Conservation (phyloP, 1,140 invertebrate genomes). For the Carposina sasakii region DNA sequence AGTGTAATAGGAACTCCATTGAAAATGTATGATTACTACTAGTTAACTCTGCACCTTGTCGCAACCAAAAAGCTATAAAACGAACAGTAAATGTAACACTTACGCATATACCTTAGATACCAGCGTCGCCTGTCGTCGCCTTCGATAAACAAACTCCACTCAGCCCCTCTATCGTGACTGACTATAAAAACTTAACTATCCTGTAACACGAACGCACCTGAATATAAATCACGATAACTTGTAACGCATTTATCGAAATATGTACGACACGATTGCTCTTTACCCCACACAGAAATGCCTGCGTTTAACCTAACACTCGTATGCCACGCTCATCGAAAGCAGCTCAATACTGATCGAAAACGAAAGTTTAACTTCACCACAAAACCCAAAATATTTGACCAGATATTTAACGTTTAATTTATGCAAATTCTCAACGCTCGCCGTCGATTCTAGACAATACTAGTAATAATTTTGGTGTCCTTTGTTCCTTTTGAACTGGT, state of each 20-base stretch:
- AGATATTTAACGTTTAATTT: constrained; percentile 37
- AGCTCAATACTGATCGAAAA: constrained; percentile 29
- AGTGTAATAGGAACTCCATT: too few relatives aligned
- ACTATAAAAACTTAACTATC: constrained; percentile 67
- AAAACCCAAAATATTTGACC: constrained; percentile 61
- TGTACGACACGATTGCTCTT: constrained; percentile 58
- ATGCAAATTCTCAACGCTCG: constrained; percentile 50
- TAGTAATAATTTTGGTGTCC: constrained; percentile 29
- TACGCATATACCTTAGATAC: constrained; percentile 53
- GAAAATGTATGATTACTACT: too few relatives aligned
- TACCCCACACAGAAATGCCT: constrained; percentile 24
- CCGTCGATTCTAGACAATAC: constrained; percentile 33
- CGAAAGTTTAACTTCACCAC: constrained; percentile 56
- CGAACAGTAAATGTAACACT: constrained; percentile 58
- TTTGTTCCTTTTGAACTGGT: constrained; percentile 37
- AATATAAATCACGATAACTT: constrained; percentile 61
- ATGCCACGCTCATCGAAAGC: constrained; percentile 33
- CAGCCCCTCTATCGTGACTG: constrained; percentile 55
- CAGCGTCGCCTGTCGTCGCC: constrained; percentile 57
- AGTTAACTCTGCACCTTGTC: too few relatives aligned
- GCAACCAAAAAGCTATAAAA: constrained; percentile 58
- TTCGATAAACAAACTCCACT: constrained; percentile 64
- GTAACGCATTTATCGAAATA: constrained; percentile 58
- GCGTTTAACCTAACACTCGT: constrained; percentile 17
- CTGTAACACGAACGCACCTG: constrained; percentile 58